Conservation (phyloP, 2,113 vertebrate species). For the Chlamydotis undulata region DNA sequence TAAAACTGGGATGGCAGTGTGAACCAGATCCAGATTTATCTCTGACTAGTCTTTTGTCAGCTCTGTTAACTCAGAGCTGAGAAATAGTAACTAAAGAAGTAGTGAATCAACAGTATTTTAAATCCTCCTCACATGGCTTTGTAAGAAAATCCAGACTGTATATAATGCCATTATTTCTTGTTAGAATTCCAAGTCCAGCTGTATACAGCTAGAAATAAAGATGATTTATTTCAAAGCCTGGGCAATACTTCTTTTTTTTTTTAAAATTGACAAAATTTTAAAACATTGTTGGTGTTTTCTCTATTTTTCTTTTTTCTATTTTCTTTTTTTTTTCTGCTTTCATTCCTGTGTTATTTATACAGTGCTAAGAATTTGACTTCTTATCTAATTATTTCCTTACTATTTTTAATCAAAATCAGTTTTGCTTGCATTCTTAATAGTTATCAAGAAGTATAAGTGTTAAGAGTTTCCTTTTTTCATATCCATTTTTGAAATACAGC, state of each 20-base stretch:
- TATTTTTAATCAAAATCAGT: neutral
- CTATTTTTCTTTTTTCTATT: neutral
- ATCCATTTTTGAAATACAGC: neutral
- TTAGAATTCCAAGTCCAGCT: neutral
- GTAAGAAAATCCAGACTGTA: neutral
- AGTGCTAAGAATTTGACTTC: neutral
- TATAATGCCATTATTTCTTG: neutral
- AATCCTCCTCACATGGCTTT: neutral
- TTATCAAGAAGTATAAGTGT: neutral
- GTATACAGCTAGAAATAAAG: neutral
- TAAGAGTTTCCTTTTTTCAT: neutral
- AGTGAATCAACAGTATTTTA: conserved; percentile 3
- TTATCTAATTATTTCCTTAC: neutral
- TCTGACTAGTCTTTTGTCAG: neutral
- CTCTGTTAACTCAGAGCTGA: neutral
- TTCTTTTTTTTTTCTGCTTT: neutral
- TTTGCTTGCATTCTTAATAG: neutral
- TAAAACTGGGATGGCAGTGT: neutral
- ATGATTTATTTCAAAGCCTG: neutral
- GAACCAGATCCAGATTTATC: neutral
- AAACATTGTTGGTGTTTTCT: neutral
- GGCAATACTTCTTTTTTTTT: neutral
- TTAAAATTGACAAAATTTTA: neutral
- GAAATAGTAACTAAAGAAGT: neutral
- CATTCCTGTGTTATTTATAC: neutral